phyloP scores from a whole-genome alignment of 2,888 invertebrate species.

The Augochlorella aurata region DNA sequence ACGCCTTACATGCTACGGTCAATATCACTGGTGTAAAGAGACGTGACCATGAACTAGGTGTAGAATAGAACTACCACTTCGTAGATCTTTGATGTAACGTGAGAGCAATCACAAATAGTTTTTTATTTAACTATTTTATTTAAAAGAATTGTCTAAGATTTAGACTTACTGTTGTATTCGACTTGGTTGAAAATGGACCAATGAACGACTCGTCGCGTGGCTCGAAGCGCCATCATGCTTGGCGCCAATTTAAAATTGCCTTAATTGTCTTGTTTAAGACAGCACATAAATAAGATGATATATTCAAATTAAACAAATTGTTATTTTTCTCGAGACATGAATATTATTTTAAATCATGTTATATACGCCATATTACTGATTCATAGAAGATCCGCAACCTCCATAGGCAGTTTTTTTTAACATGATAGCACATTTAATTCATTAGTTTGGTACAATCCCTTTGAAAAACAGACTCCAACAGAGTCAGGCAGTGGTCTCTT shows the following conservation, averaged over 20 bases:
- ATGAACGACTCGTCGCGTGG: background rate
- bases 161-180: background rate
- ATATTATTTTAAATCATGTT: too few relatives aligned
- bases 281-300: too few relatives aligned
- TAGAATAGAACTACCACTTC: background rate
- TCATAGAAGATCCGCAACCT: too few relatives aligned
- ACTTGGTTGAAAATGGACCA: background rate
- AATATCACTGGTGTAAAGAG: constrained; percentile 47
- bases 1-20: constrained; percentile 45
- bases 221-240: background rate
- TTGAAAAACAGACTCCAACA: background rate
- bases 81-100: background rate
- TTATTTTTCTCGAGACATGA: background rate
- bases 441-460: background rate
- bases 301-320: background rate
- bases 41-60: constrained; percentile 6
- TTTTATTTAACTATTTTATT: background rate
- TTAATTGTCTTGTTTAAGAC: too few relatives aligned
- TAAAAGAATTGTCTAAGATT: background rate
- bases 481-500: background rate
- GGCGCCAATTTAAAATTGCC: background rate
- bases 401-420: background rate
- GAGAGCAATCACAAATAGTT: background rate
- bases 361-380: too few relatives aligned
- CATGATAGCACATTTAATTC: background rate